Conservation (phyloP, 2,888 invertebrate species). For the Lamproptera curius region DNA sequence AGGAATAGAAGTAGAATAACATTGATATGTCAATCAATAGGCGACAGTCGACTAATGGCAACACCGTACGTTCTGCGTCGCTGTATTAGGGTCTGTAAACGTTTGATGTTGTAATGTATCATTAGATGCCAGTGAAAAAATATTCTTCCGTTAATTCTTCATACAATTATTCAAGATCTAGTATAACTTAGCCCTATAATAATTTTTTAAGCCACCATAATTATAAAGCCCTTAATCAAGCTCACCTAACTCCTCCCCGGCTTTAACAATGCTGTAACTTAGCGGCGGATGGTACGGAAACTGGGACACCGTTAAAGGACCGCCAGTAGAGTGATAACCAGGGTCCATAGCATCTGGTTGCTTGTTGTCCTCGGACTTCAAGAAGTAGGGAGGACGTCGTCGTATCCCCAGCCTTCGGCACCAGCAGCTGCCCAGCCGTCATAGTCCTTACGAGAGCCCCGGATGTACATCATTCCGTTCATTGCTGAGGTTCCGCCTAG, state of each 20-base stretch:
- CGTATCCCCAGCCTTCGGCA: slow-evolving; percentile 92
- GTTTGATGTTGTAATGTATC: no score
- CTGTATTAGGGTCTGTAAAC: no score
- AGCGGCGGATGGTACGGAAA: slow-evolving; percentile 93
- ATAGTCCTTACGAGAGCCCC: slow-evolving; percentile 92
- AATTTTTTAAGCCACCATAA: no score
- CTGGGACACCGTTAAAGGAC: slow-evolving; percentile 86
- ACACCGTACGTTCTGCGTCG: no score
- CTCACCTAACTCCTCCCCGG: slow-evolving; percentile 86
- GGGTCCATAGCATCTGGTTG: slow-evolving; percentile 83
- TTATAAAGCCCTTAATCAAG: no score
- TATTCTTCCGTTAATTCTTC: no score
- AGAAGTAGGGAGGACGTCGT: slow-evolving; percentile 94
- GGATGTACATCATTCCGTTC: slow-evolving; percentile 98
- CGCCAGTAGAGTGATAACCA: slow-evolving; percentile 87
- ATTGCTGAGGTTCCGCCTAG: slow-evolving; percentile 95
- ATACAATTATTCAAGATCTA: no score
- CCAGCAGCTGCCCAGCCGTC: slow-evolving; percentile 92
- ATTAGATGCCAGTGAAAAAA: no score
- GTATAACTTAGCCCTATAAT: no score
- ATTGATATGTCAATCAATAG: no score
- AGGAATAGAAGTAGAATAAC: no score
- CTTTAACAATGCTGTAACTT: slow-evolving; percentile 87
- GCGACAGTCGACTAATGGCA: no score
- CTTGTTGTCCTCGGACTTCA: slow-evolving; percentile 91